Base-by-base conservation (phyloP, 2,797 vertebrate species). In the Myotis vivesi region DNA sequence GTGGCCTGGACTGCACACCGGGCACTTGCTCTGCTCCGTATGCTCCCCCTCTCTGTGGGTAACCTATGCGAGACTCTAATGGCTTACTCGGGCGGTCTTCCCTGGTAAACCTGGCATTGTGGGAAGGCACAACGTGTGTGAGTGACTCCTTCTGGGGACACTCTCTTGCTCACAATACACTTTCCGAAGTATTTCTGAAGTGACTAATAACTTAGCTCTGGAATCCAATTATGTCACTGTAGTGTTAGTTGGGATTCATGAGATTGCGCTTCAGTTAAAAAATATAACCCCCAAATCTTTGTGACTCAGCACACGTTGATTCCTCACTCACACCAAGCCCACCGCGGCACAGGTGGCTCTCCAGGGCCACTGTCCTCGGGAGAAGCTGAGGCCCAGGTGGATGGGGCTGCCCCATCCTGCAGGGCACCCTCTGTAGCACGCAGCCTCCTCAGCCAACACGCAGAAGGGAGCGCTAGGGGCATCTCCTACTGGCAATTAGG, bases 191-290 rank as follows among this genome's bases (percentile, higher is more conserved):
- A n/a, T 73, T 68, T 92, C 36, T 49, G n/a, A 89, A 87, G 6
- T 64, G 36, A 79, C 81, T 62, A 77, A 73, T 62, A 87, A 77
- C 19, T 89, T 69, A 83, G 41, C 38, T 94, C 64, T 92, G 30
- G 41, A 89, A 69, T 83, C 41, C 80, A 90, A 93, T 64, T 82
- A 69, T 38, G 23, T 51, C 84, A 53, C 53, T 86, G 5, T 79
- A 44, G 44, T 71, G 68, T 55, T 57, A 76, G 38, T 46, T 20
- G 62, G 38, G 51, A 85, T 89, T 41, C 84, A 76, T 73, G 38
- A 91, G 25, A 66, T 30, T 41, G 20, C 59, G 38, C 57, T 88
- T 71, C 76, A 81, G 9, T 69, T 49, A 28, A 6, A 59, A 85
- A 62, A 22, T n/a, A 19, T 11, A 75, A 69, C n/a, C 15, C 33